A percentile compares a stretch with the other conserved stretches of the same genome.
Evolutionary conservation across 2,797 vertebrate genomes (phyloP).

Genomic region (Epinephelus awoara): DNA sequence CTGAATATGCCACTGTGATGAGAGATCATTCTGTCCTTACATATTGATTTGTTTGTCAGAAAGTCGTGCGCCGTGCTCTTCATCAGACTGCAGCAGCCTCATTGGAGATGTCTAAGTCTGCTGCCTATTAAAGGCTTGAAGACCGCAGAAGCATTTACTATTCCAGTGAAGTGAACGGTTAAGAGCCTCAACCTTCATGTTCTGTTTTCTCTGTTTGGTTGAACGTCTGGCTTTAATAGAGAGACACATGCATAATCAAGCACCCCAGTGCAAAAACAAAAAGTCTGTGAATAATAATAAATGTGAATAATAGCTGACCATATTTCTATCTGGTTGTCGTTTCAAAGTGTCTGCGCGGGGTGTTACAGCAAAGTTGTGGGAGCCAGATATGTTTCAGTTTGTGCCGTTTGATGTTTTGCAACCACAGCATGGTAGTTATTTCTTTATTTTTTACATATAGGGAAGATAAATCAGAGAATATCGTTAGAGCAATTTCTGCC

Average conservation of each 20-base stretch:
- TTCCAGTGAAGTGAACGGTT: constrained; percentile 55
- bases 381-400: constrained; percentile 24
- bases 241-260: constrained; percentile 46
- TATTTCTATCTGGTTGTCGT: constrained; percentile 41
- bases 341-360: constrained; percentile 28
- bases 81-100: constrained; percentile 48
- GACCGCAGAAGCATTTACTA: constrained; percentile 56
- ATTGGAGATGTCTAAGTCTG: constrained; percentile 57
- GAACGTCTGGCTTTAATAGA: constrained; percentile 53
- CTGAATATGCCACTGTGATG: constrained; percentile 61
- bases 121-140: constrained; percentile 61
- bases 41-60: constrained; percentile 76
- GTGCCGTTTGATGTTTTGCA: constrained; percentile 29
- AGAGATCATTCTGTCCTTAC: constrained; percentile 61
- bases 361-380: constrained; percentile 28
- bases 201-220: constrained; percentile 55
- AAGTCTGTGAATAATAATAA: constrained; percentile 26
- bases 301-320: constrained; percentile 25
- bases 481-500: constrained; percentile 2
- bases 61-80: constrained; percentile 43
- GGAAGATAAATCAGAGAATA: constrained; percentile 22
- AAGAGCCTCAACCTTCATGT: constrained; percentile 58
- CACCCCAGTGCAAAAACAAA: constrained; percentile 30
- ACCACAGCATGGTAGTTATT: neutral
- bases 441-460: neutral